Evolutionary conservation across 2,888 invertebrate genomes (phyloP), one percentile per base, ranked within the genome.

Genomic region (Leucoptera coffeella): DNA sequence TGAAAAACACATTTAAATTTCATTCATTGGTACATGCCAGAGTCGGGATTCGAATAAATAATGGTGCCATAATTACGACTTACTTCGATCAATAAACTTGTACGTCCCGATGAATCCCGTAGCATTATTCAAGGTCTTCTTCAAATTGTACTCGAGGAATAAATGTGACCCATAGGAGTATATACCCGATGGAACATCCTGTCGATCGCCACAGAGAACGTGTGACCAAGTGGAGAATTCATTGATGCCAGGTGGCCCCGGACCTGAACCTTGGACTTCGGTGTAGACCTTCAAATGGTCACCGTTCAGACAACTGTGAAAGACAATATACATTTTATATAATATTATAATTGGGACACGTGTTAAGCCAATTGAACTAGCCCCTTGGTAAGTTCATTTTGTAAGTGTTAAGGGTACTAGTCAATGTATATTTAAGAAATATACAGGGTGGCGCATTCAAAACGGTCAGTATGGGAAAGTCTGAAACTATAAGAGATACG

Each of bases 271-370:
- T 8, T 81, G 82, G 35, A 84, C 73, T 57, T 88, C 85, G 14
- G 85, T 76, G 56, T 84, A 88, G 15, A 87, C 75, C 54, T 85
- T 85, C 34, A 88, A 52, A 50, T 77, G 85, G 56, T 87, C 87
- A 1, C 83, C 82, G 19, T 73, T 72, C 26, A 73, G 65, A 44
- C 87, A 87, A 34, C 87, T 86, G 77, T 21, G 73, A 73, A 41
- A 45, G 41, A 32, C 30, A 28, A 27, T 12, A 12, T 19, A 12
- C 15, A 7, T 17, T 17, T 17, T 17, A 17, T 19, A 14, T n/a
- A n/a, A 9, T n/a, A 15, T 17, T 10, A n/a, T 26, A 24, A 4
- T 11, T 22, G 15, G 17, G 20, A 28, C 19, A 28, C 6, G 6
- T 17, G 8, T 17, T 17, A 7, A 7, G 17, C n/a, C n/a, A n/a